Evolutionary conservation across 2,888 invertebrate species (phyloP).

Genomic region (Drosophila barbarae): DNA sequence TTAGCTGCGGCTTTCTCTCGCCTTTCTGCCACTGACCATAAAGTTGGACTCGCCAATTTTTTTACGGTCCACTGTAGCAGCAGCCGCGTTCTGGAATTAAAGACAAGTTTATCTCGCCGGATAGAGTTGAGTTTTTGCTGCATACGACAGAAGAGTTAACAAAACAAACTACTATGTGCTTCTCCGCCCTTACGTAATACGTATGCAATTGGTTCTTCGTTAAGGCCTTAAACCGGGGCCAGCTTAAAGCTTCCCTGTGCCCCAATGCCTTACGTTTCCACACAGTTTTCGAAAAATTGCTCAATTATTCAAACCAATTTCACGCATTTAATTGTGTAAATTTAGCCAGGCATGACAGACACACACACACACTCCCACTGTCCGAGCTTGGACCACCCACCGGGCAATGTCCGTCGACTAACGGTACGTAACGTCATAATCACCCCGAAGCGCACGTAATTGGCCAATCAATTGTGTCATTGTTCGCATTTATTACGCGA

Average conservation of each 20-base stretch:
- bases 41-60: conserved; percentile 41
- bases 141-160: conserved; percentile 19
- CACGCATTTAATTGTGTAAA: conserved; percentile 75
- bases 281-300: conserved; percentile 61
- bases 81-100: conserved; percentile 44
- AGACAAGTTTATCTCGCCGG: conserved; percentile 50
- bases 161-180: not conserved
- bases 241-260: conserved; percentile 11
- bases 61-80: conserved; percentile 4
- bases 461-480: conserved; percentile 80
- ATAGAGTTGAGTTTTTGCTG: conserved; percentile 23
- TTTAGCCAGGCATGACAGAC: conserved; percentile 71
- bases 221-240: conserved; percentile 10
- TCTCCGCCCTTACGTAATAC: conserved; percentile 10
- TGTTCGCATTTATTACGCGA: conserved; percentile 73
- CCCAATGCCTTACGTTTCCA: conserved; percentile 11
- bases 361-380: conserved; percentile 43
- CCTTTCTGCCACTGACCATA: conserved; percentile 56
- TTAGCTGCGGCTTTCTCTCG: conserved; percentile 68
- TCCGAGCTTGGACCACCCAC: conserved; percentile 14
- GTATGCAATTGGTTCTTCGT: not conserved
- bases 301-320: conserved; percentile 75
- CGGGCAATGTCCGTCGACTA: conserved; percentile 48
- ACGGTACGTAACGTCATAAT: conserved; percentile 76
- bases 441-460: conserved; percentile 78